These are phyloP conservation scores for Hirundichthys speculiger DNA, from an alignment of 2,113 vertebrate genomes.

Conservation along the genomic window DNA sequence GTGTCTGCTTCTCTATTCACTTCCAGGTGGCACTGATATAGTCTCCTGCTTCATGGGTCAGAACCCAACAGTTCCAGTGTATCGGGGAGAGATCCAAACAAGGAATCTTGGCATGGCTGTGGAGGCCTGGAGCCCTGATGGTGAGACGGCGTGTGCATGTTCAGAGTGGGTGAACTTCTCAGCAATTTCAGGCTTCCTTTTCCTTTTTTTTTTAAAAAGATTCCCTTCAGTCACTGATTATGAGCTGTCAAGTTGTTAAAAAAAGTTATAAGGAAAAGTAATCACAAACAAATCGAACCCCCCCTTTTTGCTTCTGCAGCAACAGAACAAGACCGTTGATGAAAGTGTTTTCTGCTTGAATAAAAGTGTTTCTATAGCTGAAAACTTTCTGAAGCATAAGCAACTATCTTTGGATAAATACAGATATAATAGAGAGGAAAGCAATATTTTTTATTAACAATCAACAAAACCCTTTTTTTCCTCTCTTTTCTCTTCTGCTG, in stretches of 20 bases:
- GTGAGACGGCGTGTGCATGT: constrained; percentile 65
- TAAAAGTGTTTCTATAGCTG: background rate
- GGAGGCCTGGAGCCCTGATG: constrained; percentile 90
- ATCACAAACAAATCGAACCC: too few species aligned
- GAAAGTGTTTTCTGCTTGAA: too few species aligned
- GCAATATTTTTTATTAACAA: constrained; percentile 11
- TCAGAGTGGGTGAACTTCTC: background rate
- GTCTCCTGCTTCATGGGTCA: constrained; percentile 97
- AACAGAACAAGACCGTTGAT: background rate
- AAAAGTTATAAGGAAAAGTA: background rate
- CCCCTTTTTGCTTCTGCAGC: too few species aligned
- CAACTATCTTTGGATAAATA: constrained; percentile 22
- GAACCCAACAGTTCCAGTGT: constrained; percentile 89
- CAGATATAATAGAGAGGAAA: constrained; percentile 9
- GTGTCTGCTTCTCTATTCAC: constrained; percentile 3
- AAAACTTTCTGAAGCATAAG: constrained; percentile 1
- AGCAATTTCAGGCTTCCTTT: background rate
- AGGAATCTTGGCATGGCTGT: constrained; percentile 94
- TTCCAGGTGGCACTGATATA: constrained; percentile 94
- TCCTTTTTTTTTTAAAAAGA: too few species aligned
- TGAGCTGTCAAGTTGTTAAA: background rate
- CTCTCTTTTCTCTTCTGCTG: constrained; percentile 13
- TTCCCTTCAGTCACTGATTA: too few species aligned
- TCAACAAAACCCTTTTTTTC: constrained; percentile 20
- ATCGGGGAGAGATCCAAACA: constrained; percentile 94